phyloP scores from a whole-genome alignment of 1,140 invertebrate species.

The Tetramorium parvispinum region DNA sequence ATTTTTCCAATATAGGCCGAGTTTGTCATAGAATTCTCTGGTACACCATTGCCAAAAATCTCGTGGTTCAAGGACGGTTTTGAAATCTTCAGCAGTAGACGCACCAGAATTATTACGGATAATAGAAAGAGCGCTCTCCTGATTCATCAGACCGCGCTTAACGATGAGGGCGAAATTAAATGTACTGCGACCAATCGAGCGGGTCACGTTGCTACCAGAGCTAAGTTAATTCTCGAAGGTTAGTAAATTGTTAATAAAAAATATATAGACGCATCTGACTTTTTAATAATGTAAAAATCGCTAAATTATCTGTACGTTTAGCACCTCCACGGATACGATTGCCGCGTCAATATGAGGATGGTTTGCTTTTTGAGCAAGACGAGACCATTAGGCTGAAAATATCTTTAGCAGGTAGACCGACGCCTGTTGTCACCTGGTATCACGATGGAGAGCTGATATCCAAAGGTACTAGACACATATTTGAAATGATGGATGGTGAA shows the following conservation, averaged over 20 bases:
- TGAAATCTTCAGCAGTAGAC: conserved; percentile 93
- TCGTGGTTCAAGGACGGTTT: conserved; percentile 97
- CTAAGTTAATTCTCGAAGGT: conserved; percentile 91
- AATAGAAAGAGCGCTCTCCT: conserved; percentile 92
- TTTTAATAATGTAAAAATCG: background rate
- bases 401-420: conserved; percentile 94
- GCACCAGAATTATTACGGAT: conserved; percentile 92
- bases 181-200: conserved; percentile 94
- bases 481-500: conserved; percentile 90
- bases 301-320: conserved; percentile 65
- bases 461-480: conserved; percentile 88
- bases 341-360: conserved; percentile 94
- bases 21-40: conserved; percentile 93
- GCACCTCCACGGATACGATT: conserved; percentile 92
- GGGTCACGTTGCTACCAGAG: conserved; percentile 91
- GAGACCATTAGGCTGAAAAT: conserved; percentile 95
- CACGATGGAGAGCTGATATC: conserved; percentile 92
- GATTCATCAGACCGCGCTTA: conserved; percentile 92
- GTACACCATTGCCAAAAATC: conserved; percentile 93
- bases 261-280: background rate
- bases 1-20: conserved; percentile 86
- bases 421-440: conserved; percentile 93
- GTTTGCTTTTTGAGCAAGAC: conserved; percentile 94
- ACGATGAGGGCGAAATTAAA: conserved; percentile 95
- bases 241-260: conserved; percentile 19